phyloP scores from a whole-genome alignment of 2,113 vertebrate species.

The Spheniscus mendiculus region DNA sequence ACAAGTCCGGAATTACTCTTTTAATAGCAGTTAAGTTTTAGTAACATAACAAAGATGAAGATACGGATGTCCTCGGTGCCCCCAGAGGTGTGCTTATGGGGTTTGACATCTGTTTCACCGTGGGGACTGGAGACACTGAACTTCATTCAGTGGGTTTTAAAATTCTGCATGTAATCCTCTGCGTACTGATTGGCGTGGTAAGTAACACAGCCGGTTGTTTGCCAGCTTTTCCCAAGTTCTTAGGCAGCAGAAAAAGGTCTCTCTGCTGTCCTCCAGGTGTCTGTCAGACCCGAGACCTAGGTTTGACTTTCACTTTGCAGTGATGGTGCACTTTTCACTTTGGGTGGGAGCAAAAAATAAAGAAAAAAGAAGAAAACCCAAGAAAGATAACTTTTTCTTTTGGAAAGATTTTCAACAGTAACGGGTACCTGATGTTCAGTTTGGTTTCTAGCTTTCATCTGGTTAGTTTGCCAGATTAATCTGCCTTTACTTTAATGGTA shows the following conservation, averaged over 20 bases:
- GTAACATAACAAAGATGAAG: background rate
- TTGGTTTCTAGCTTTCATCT: background rate
- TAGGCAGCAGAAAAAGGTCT: background rate
- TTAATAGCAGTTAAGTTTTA: background rate
- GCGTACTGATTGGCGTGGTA: background rate
- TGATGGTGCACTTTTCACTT: background rate
- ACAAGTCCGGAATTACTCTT: background rate
- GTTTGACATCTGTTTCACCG: background rate
- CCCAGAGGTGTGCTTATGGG: too few species aligned
- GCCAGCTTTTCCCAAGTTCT: background rate
- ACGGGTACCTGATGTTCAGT: background rate
- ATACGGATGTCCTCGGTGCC: background rate
- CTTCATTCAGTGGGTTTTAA: background rate
- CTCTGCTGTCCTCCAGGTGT: background rate
- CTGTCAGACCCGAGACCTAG: background rate
- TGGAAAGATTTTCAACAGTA: background rate
- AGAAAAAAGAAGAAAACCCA: background rate
- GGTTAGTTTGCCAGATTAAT: background rate
- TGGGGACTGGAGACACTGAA: accelerated
- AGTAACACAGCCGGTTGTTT: background rate
- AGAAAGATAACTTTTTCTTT: background rate
- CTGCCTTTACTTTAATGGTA: background rate
- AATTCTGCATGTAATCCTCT: background rate
- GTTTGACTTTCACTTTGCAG: background rate
- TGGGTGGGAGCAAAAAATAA: background rate